Evolutionary conservation across 2,113 vertebrate species (phyloP).

Genomic region (Ploceus nigricollis): DNA sequence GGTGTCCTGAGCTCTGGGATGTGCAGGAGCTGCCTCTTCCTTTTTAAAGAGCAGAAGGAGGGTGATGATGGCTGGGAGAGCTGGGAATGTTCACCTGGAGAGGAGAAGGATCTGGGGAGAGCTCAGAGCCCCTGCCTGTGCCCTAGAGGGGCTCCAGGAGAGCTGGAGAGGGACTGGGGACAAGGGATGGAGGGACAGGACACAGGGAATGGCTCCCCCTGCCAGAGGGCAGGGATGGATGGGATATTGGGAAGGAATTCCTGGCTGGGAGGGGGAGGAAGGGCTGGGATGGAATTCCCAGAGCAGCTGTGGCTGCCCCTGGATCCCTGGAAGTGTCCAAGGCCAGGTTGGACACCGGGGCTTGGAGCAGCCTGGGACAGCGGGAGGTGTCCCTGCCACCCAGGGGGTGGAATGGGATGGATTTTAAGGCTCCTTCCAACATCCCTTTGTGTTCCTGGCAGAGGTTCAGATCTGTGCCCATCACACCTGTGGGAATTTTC

Average conservation of each 20-base stretch:
- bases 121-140: not conserved
- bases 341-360: not conserved
- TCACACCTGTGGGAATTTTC: not conserved
- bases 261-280: not conserved
- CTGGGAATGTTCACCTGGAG: not conserved
- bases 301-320: not conserved
- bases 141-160: not conserved
- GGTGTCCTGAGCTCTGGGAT: not conserved
- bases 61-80: not conserved
- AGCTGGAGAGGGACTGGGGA: not conserved
- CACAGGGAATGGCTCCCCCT: not conserved
- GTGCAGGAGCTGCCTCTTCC: not conserved
- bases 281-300: not conserved
- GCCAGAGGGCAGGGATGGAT: not conserved
- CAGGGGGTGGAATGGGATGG: not conserved
- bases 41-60: not conserved
- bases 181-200: not conserved
- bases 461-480: rapidly evolving
- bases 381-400: not conserved
- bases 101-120: rapidly evolving
- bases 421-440: not conserved
- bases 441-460: not conserved
- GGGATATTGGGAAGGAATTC: not conserved
- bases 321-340: not conserved
- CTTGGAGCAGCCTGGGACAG: not conserved